Conservation (phyloP, 1,140 invertebrate genomes). For the Pristionchus pacificus region DNA sequence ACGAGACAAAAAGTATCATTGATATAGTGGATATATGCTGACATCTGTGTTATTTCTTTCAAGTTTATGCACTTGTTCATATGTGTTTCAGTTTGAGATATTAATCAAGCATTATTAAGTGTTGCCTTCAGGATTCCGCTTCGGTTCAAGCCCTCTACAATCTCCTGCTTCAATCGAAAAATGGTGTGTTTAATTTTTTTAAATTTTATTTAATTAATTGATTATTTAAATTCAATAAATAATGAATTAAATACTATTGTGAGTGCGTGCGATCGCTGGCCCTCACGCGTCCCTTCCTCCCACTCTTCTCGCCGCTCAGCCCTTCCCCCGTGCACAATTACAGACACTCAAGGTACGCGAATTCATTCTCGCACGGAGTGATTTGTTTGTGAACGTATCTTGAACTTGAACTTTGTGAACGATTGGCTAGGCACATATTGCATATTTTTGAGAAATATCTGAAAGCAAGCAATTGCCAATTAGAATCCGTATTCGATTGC, state of each 20-base stretch:
- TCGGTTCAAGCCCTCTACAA: slow-evolving; percentile 22
- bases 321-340: slow-evolving; percentile 21
- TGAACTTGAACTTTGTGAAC: too few species aligned
- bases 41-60: too few species aligned
- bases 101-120: too few species aligned
- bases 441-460: too few species aligned
- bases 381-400: too few species aligned
- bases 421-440: too few species aligned
- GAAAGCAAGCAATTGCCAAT: too few species aligned
- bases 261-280: slow-evolving; percentile 19
- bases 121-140: slow-evolving; percentile 16
- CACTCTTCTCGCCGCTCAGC: slow-evolving; percentile 25
- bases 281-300: slow-evolving; percentile 24
- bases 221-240: background rate
- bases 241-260: background rate
- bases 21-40: too few species aligned
- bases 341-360: slow-evolving; percentile 17
- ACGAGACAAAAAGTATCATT: too few species aligned
- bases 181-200: background rate
- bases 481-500: background rate
- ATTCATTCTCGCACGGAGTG: background rate
- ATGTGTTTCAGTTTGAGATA: background rate
- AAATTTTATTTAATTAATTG: background rate
- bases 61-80: background rate
- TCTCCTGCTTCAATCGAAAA: slow-evolving; percentile 5